phyloP scores from a whole-genome alignment of 2,888 invertebrate species.

The Acrobasis repandana region DNA sequence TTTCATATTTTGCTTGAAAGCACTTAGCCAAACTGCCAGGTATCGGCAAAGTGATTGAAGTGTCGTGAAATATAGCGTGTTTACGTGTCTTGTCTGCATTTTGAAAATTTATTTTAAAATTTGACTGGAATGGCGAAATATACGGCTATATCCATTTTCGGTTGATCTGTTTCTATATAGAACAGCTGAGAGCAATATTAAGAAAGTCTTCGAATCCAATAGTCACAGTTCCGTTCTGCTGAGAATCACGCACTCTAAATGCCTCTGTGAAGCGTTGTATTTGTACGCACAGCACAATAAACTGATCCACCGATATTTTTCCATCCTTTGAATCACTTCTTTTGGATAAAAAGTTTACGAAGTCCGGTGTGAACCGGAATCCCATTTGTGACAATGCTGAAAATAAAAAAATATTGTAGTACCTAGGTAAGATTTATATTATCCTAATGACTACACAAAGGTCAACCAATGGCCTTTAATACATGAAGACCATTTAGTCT shows the following conservation, averaged over 20 bases:
- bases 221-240: slow-evolving; percentile 91
- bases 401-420: slow-evolving; percentile 36
- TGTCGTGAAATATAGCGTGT: too few species aligned
- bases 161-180: slow-evolving; percentile 50
- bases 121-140: neutral
- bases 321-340: slow-evolving; percentile 86
- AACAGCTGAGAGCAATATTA: slow-evolving; percentile 89
- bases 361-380: slow-evolving; percentile 90
- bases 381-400: slow-evolving; percentile 94
- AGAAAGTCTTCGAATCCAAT: slow-evolving; percentile 96
- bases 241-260: slow-evolving; percentile 90
- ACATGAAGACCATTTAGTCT: too few species aligned
- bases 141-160: neutral
- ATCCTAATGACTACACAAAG: too few species aligned
- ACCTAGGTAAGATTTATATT: neutral
- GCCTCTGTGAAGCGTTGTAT: slow-evolving; percentile 94
- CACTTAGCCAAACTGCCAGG: too few species aligned
- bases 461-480: too few species aligned
- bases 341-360: slow-evolving; percentile 87
- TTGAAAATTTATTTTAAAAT: neutral
- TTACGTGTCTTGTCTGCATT: too few species aligned
- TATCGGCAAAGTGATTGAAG: too few species aligned
- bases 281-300: slow-evolving; percentile 94
- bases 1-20: too few species aligned
- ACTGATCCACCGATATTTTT: slow-evolving; percentile 91